phyloP scores from a whole-genome alignment of 2,888 invertebrate genomes.

The Eueremaeus valkanovi region DNA sequence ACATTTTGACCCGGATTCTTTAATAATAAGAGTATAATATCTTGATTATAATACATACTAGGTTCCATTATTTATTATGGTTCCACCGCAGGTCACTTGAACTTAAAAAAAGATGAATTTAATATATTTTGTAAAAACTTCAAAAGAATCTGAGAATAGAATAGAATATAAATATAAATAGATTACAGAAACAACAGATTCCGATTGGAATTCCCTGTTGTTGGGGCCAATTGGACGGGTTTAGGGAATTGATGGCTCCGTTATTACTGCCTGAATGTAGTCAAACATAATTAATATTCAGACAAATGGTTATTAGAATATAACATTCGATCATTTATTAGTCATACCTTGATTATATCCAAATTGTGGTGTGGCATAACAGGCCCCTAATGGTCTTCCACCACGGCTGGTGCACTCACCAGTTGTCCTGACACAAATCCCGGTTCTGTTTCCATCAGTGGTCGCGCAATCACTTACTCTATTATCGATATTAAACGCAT shows the following conservation, averaged over 20 bases:
- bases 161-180: not conserved
- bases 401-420: conserved; percentile 38
- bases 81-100: conserved; percentile 40
- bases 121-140: not conserved
- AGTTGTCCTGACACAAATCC: conserved; percentile 40
- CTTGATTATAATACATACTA: conserved; percentile 30
- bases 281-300: not conserved
- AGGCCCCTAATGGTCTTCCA: conserved; percentile 38
- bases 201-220: conserved; percentile 39
- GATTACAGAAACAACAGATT: conserved; percentile 41
- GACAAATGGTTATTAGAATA: too few relatives aligned
- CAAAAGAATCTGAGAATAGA: not conserved
- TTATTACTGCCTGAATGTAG: not conserved
- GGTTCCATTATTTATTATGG: conserved; percentile 38
- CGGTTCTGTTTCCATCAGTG: conserved; percentile 40
- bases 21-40: too few relatives aligned
- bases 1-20: too few relatives aligned
- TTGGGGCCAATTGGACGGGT: not conserved
- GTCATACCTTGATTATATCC: conserved; percentile 1
- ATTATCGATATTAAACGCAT: not conserved
- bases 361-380: conserved; percentile 34
- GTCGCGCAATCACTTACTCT: conserved; percentile 40
- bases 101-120: not conserved
- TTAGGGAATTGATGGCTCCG: not conserved
- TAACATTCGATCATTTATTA: too few relatives aligned